These are phyloP conservation scores for Hesperophylax magnus DNA, from an alignment of 1,140 invertebrate genomes.

Conservation along the genomic window DNA sequence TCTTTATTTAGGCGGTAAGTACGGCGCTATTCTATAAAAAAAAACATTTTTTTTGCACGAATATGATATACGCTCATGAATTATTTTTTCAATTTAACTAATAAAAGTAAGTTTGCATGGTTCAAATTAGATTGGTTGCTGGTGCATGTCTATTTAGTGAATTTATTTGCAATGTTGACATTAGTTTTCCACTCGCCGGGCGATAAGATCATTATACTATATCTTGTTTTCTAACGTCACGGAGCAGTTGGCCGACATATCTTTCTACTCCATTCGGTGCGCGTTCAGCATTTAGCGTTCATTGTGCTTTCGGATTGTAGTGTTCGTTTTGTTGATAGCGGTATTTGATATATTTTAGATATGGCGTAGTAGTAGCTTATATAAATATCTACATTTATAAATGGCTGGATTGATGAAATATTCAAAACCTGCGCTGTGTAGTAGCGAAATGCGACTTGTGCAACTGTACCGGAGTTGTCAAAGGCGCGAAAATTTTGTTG, in stretches of 20 bases:
- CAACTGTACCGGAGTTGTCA: no score
- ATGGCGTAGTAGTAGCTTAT: slow-evolving; percentile 31
- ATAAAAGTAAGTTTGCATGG: slow-evolving; percentile 18
- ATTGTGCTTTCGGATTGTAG: slow-evolving; percentile 24
- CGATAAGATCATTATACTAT: slow-evolving; percentile 21
- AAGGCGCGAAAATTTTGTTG: neutral
- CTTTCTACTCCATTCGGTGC: neutral
- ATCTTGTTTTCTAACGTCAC: slow-evolving; percentile 41
- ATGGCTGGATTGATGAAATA: no score
- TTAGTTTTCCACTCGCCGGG: slow-evolving; percentile 37
- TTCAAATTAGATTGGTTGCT: neutral
- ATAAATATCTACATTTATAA: no score
- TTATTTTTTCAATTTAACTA: slow-evolving; percentile 32
- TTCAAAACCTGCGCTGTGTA: no score
- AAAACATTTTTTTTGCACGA: slow-evolving; percentile 36
- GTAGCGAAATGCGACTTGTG: no score
- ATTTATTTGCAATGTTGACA: slow-evolving; percentile 38
- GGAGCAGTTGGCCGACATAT: slow-evolving; percentile 39
- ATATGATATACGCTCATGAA: slow-evolving; percentile 1
- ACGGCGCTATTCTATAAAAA: slow-evolving; percentile 37
- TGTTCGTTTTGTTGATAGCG: neutral
- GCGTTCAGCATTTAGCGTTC: neutral
- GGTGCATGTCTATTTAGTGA: slow-evolving; percentile 31
- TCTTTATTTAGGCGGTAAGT: slow-evolving; percentile 44
- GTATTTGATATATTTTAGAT: neutral